Evolutionary conservation across 2,888 invertebrate species (phyloP).

Genomic region (Drosophila testacea): DNA sequence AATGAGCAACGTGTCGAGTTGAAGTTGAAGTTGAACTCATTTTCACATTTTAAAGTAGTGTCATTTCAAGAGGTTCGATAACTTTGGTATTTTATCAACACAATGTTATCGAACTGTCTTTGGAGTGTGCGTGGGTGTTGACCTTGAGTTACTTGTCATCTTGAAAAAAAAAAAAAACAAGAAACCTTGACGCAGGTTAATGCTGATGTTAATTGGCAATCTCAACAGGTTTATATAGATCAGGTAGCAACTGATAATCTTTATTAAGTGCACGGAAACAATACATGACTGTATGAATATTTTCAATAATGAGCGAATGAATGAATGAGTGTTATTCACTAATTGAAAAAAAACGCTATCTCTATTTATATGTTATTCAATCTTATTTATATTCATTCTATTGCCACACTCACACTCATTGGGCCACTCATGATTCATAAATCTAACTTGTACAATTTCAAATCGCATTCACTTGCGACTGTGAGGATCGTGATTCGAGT

Average conservation of each 20-base stretch:
- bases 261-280: slow-evolving; percentile 17
- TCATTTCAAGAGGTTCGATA: slow-evolving; percentile 53
- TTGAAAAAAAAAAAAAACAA: slow-evolving; percentile 19
- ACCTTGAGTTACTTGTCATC: slow-evolving; percentile 51
- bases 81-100: slow-evolving; percentile 68
- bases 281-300: slow-evolving; percentile 32
- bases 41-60: slow-evolving; percentile 10
- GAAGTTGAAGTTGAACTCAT: slow-evolving; percentile 23
- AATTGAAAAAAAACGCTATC: slow-evolving; percentile 16
- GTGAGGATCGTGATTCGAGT: slow-evolving; percentile 51
- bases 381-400: slow-evolving; percentile 10
- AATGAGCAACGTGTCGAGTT: slow-evolving; percentile 21
- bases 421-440: slow-evolving; percentile 39
- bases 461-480: slow-evolving; percentile 34
- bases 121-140: slow-evolving; percentile 21
- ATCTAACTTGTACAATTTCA: slow-evolving; percentile 23
- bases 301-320: slow-evolving; percentile 8
- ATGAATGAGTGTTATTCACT: slow-evolving; percentile 10
- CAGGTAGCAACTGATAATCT: slow-evolving; percentile 15
- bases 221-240: slow-evolving; percentile 24
- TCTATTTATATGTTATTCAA: slow-evolving; percentile 1
- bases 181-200: slow-evolving; percentile 39
- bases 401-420: slow-evolving; percentile 5
- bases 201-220: slow-evolving; percentile 40
- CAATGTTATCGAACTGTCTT: slow-evolving; percentile 39